A percentile compares a stretch with the other conserved stretches of the same genome.
Evolutionary conservation across 1,140 invertebrate species (phyloP).

Genomic region (Phthorimaea operculella): DNA sequence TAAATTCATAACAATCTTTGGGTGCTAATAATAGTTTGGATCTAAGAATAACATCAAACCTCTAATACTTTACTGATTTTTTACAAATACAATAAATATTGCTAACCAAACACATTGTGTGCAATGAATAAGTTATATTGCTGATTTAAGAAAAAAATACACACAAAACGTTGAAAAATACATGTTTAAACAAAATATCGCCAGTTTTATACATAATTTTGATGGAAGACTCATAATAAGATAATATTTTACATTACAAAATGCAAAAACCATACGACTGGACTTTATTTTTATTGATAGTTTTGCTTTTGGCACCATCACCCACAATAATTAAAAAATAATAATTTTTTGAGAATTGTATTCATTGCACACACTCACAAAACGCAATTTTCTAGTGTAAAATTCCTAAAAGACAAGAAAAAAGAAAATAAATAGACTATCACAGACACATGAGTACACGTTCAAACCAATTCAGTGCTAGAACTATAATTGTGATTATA

Average conservation of each 20-base stretch:
- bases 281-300: too few relatives aligned
- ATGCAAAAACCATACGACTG: too few relatives aligned
- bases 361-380: slow-evolving; percentile 31
- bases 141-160: slow-evolving; percentile 8
- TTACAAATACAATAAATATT: slow-evolving; percentile 40
- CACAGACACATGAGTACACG: slow-evolving; percentile 60
- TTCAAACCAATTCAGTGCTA: slow-evolving; percentile 47
- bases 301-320: too few relatives aligned
- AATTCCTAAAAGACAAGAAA: slow-evolving; percentile 24
- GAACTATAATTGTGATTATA: slow-evolving; percentile 22
- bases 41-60: slow-evolving; percentile 52
- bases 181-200: too few relatives aligned
- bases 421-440: slow-evolving; percentile 61
- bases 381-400: slow-evolving; percentile 27
- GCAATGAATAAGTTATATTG: slow-evolving; percentile 51
- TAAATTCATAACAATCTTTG: slow-evolving; percentile 68
- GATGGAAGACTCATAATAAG: too few relatives aligned
- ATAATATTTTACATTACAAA: too few relatives aligned
- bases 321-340: too few relatives aligned
- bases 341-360: too few relatives aligned
- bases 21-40: slow-evolving; percentile 62
- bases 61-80: slow-evolving; percentile 42
- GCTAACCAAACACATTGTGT: slow-evolving; percentile 30
- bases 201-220: too few relatives aligned
- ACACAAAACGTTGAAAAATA: too few relatives aligned